Base-by-base conservation (phyloP, 2,113 vertebrate species). In the Genyomyrus donnyi region DNA sequence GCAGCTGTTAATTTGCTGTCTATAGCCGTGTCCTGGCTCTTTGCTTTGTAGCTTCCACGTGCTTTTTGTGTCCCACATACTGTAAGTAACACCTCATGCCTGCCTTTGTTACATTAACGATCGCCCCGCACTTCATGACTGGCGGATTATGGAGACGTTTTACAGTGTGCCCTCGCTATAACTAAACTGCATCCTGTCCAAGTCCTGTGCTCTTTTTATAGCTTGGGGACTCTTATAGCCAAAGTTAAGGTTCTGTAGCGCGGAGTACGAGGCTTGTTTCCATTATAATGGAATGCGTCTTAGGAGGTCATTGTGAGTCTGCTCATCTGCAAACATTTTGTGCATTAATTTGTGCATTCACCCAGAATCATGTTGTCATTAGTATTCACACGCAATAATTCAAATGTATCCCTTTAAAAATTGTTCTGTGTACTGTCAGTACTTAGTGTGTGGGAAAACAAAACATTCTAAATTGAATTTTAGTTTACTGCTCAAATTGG, bases 121-220 rank as follows among this genome's bases (percentile, higher is more conserved):
- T 45, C 9, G 35, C 19, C 15, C 35, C 9, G 3, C 5, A n/a
- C 87, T 24, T 53, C 52, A n/a, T 39, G 45, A 85, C 83, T 27
- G 46, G 50, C 7, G 31, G 49, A 50, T 80, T 52, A 89, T 50
- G 46, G 42, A 80, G 46, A 52, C 48, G 31, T 39, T 80, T 49
- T 52, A 48, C 27, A 80, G 46, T 89, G 46, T 89, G 62, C n/a
- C 88, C 45, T 49, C 39, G 66, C 62, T 89, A 52, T 77, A 53
- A 21, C 46, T 52, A 84, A 89, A 11, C 50, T 89, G 35, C 24
- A 56, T 52, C 17, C 24, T 35, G 77, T 84, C 70, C 31, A 53
- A 42, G 50, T 89, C 31, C 35, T 45, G 5, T 42, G 70, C 21
- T 42, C 89, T 62, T 84, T 89, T 89, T 89, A 89, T 85, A 89